These are phyloP conservation scores for Oncorhynchus mykiss DNA, from an alignment of 2,113 vertebrate genomes.

Conservation along the genomic window DNA sequence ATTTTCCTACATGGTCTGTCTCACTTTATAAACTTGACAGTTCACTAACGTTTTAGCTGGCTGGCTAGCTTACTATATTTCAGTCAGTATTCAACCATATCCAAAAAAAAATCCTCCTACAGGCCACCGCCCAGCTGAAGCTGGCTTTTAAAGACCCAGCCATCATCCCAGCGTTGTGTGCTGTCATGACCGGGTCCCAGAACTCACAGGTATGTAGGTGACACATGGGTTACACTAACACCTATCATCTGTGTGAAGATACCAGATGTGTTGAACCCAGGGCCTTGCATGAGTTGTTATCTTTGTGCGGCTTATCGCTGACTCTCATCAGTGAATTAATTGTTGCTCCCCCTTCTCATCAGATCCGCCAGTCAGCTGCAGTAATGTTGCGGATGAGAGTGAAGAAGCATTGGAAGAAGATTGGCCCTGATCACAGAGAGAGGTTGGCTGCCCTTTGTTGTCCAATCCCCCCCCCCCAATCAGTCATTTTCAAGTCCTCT, in stretches of 20 bases:
- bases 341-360: not conserved
- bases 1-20: slow-evolving; percentile 53
- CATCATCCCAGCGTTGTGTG: slow-evolving; percentile 78
- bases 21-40: not conserved
- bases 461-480: not conserved
- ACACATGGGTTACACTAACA: too few relatives aligned
- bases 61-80: not conserved
- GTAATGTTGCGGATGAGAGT: slow-evolving; percentile 82
- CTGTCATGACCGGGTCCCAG: slow-evolving; percentile 74
- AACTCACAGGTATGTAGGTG: slow-evolving; percentile 74
- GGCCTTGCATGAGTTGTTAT: not conserved
- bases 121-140: slow-evolving; percentile 86
- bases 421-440: slow-evolving; percentile 72
- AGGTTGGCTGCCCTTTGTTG: slow-evolving; percentile 61
- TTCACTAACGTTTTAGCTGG: slow-evolving; percentile 47
- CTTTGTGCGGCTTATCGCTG: too few relatives aligned
- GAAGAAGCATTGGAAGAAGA: slow-evolving; percentile 81
- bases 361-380: slow-evolving; percentile 86
- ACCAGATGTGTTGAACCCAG: too few relatives aligned
- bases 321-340: not conserved
- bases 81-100: not conserved
- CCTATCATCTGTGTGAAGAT: too few relatives aligned
- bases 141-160: slow-evolving; percentile 79
- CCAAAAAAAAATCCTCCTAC: not conserved
- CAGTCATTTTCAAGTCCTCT: not conserved